These are phyloP conservation scores for Galleria mellonella DNA, from an alignment of 1,140 invertebrate genomes.

Conservation along the genomic window DNA sequence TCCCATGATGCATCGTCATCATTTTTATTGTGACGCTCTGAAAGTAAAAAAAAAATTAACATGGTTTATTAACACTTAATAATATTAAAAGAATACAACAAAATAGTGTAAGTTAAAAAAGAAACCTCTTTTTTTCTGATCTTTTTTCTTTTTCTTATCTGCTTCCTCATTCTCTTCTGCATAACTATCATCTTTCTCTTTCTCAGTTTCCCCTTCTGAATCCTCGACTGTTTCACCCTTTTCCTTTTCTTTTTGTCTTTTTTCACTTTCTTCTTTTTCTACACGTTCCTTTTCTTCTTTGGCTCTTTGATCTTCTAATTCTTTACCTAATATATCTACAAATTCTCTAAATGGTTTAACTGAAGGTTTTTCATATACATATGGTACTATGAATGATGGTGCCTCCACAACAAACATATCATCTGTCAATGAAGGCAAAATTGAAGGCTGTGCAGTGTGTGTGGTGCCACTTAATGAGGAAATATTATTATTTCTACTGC, in stretches of 20 bases:
- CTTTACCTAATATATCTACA: constrained; percentile 79
- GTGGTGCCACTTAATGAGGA: constrained; percentile 32
- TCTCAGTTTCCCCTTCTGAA: constrained; percentile 27
- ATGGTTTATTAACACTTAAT: constrained; percentile 1
- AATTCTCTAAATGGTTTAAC: constrained; percentile 85
- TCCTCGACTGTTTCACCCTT: constrained; percentile 40
- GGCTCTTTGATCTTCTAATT: constrained; percentile 75
- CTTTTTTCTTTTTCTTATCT: constrained; percentile 56
- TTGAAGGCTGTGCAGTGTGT: constrained; percentile 65
- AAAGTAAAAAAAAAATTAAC: too few species aligned
- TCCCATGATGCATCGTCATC: constrained; percentile 67
- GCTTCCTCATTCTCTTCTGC: constrained; percentile 29
- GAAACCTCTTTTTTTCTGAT: constrained; percentile 17
- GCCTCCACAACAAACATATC: constrained; percentile 94
- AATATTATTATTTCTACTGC: constrained; percentile 19
- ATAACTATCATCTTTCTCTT: constrained; percentile 28
- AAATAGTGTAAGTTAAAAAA: too few species aligned
- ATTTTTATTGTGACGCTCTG: constrained; percentile 13
- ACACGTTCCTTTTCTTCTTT: constrained; percentile 48
- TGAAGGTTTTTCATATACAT: constrained; percentile 93
- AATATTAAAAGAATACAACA: too few species aligned
- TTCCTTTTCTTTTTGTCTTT: constrained; percentile 43
- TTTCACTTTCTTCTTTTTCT: constrained; percentile 56
- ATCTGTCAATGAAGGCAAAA: constrained; percentile 87
- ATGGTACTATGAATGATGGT: constrained; percentile 93